phyloP scores from a whole-genome alignment of 2,113 vertebrate genomes.

The Nettapus auritus region DNA sequence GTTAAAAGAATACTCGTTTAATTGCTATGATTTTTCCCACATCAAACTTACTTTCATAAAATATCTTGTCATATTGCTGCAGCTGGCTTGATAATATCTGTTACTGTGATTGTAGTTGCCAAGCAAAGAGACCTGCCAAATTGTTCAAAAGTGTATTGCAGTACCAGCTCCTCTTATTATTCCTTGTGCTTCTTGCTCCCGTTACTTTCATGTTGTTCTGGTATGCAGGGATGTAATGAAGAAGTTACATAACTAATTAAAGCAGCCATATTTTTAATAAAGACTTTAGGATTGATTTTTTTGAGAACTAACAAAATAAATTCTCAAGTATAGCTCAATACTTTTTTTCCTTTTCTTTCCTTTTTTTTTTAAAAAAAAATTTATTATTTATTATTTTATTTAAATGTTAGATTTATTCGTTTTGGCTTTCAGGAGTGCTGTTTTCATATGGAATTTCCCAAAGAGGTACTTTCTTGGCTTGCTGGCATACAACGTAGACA shows the following conservation, averaged over 20 bases:
- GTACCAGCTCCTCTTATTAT: conserved; percentile 44
- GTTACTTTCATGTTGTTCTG: conserved; percentile 11
- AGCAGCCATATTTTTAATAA: conserved; percentile 53
- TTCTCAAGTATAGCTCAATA: background rate
- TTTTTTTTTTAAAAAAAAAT: too few relatives aligned
- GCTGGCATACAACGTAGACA: background rate
- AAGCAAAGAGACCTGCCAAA: conserved; percentile 28
- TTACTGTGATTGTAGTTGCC: conserved; percentile 23
- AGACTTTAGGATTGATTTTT: conserved; percentile 28
- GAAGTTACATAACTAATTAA: conserved; percentile 61
- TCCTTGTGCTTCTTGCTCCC: background rate
- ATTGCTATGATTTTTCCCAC: background rate
- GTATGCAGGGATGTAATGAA: conserved; percentile 9
- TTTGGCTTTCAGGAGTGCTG: background rate
- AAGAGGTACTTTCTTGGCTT: background rate
- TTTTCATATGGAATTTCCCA: background rate
- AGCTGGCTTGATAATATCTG: conserved; percentile 42
- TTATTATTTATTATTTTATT: too few relatives aligned
- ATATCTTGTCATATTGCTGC: background rate
- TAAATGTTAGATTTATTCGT: background rate
- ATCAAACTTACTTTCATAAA: conserved; percentile 14
- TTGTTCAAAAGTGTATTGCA: conserved; percentile 42
- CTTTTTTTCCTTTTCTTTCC: background rate
- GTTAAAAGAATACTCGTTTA: background rate
- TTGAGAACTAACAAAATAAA: conserved; percentile 22